These are phyloP conservation scores for Lepus oiostolus DNA, from an alignment of 2,797 vertebrate genomes.

Conservation along the genomic window DNA sequence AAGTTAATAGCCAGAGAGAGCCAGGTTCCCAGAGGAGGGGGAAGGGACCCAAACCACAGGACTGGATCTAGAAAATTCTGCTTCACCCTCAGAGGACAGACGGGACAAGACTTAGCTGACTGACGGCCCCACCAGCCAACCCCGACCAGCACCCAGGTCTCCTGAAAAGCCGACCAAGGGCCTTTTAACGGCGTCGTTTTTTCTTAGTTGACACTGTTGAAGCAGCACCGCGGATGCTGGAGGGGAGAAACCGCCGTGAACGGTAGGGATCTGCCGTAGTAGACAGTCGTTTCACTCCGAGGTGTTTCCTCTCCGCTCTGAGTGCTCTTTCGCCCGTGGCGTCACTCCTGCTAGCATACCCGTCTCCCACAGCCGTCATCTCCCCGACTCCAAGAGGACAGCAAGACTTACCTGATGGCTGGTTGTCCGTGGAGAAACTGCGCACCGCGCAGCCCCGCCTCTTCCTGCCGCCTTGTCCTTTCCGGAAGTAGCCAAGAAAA, in stretches of 20 bases:
- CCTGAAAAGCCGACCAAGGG: not conserved
- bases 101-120: not conserved
- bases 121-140: not conserved
- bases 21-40: not conserved
- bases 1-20: not conserved
- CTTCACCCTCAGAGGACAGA: too few relatives aligned
- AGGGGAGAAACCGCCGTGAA: not conserved
- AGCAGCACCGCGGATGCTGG: not conserved
- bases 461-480: not conserved
- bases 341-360: accelerated
- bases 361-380: not conserved
- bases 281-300: not conserved
- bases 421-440: not conserved
- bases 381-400: not conserved
- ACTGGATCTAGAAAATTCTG: not conserved
- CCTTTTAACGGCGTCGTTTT: not conserved
- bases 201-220: not conserved
- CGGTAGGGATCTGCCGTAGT: not conserved
- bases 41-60: not conserved
- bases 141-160: not conserved
- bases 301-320: not conserved
- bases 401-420: not conserved
- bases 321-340: too few relatives aligned
- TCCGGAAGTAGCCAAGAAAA: not conserved
- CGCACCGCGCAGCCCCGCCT: not conserved